Conservation (phyloP, 2,888 invertebrate species). For the Tenthredo scrophulariae region DNA sequence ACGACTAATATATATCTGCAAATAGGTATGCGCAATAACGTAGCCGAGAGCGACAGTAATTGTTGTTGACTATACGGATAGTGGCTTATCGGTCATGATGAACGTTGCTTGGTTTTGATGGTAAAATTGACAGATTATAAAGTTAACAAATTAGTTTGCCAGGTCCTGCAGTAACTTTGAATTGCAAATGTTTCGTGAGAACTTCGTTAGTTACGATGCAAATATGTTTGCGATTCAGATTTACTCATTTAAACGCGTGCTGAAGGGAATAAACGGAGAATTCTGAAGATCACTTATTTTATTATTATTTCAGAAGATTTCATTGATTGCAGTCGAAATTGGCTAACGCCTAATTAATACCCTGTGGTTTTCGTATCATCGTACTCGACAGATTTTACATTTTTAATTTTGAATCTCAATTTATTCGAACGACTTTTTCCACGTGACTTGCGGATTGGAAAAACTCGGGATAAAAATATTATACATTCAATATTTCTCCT, state of each 20-base stretch:
- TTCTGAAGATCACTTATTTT: not conserved
- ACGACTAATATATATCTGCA: not conserved
- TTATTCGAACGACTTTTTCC: not conserved
- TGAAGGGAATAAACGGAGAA: not conserved
- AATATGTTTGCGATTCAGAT: constrained; percentile 45
- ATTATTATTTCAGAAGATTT: constrained; percentile 1
- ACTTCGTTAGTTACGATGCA: constrained; percentile 49
- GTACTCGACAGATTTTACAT: not conserved
- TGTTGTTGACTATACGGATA: constrained; percentile 17
- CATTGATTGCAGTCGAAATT: constrained; percentile 20
- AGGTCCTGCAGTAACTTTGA: constrained; percentile 5
- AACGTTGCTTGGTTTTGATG: constrained; percentile 37
- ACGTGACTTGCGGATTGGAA: not conserved
- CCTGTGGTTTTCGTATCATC: not conserved
- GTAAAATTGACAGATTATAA: constrained; percentile 46
- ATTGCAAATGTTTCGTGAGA: constrained; percentile 42
- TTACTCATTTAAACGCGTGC: constrained; percentile 29
- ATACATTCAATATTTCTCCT: not conserved
- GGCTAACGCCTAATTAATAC: not conserved
- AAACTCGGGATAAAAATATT: not conserved
- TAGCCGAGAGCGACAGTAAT: not conserved
- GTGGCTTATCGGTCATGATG: constrained; percentile 3
- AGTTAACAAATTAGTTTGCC: constrained; percentile 45
- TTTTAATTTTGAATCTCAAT: not conserved
- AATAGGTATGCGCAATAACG: constrained; percentile 4